Evolutionary conservation across 2,797 vertebrate genomes (phyloP).

Genomic region (Phalanger gymnotis): DNA sequence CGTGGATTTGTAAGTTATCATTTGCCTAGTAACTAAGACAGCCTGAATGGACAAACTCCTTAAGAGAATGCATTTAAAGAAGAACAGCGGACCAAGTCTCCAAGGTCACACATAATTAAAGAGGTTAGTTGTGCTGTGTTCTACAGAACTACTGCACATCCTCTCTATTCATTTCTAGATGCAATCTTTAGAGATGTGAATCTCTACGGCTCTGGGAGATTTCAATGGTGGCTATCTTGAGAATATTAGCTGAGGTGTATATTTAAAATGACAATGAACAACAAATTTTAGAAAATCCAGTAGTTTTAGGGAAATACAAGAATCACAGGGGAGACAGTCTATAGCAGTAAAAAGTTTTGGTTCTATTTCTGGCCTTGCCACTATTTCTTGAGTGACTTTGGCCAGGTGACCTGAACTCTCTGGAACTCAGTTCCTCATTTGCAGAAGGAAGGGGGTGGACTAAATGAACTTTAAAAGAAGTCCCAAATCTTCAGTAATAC

Average conservation of each 20-base stretch:
- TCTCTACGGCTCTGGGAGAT: not conserved
- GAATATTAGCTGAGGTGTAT: not conserved
- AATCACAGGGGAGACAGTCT: not conserved
- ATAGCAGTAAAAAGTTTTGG: not conserved
- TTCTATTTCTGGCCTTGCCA: not conserved
- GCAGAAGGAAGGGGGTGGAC: not conserved
- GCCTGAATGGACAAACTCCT: not conserved
- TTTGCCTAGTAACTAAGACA: not conserved
- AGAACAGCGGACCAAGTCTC: not conserved
- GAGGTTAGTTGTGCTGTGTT: not conserved
- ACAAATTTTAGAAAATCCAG: not conserved
- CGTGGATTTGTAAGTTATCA: not conserved
- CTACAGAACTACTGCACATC: not conserved
- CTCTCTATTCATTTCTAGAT: not conserved
- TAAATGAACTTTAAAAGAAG: not conserved
- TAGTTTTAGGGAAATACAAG: not conserved
- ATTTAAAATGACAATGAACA: not conserved
- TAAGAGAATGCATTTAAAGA: not conserved
- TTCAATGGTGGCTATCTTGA: not conserved
- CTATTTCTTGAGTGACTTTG: not conserved
- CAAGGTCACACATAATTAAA: not conserved
- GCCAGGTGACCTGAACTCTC: not conserved
- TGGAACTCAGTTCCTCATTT: not conserved
- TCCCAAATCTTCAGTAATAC: not conserved
- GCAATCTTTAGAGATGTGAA: not conserved